Percentiles rank a stretch among this genome's conserved stretches.
These are phyloP conservation scores for Oncorhynchus mykiss DNA, from an alignment of 2,113 vertebrate species.

Conservation along the genomic window DNA sequence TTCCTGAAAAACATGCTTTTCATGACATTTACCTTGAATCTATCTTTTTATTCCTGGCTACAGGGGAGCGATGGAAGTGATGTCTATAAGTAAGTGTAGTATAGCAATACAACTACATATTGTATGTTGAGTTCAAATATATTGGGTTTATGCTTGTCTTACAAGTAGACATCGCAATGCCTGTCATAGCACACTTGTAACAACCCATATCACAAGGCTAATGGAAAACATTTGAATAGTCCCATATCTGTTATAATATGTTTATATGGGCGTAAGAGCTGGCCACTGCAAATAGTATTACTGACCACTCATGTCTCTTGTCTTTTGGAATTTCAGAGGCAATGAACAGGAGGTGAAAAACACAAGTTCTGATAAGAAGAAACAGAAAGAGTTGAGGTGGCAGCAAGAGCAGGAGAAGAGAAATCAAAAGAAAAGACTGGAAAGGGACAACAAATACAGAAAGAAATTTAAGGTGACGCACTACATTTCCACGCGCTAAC, in stretches of 20 bases:
- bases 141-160: no score
- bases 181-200: no score
- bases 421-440: conserved; percentile 55
- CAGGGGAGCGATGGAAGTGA: conserved; percentile 64
- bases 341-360: background rate
- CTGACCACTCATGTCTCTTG: background rate
- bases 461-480: conserved; percentile 73
- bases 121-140: no score
- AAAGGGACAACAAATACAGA: conserved; percentile 58
- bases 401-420: conserved; percentile 54
- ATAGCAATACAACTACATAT: background rate
- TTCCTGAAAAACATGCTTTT: background rate
- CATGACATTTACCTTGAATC: background rate
- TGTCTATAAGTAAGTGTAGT: conserved; percentile 70
- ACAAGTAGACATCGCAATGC: no score
- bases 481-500: background rate
- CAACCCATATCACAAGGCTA: no score
- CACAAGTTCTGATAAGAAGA: conserved; percentile 23
- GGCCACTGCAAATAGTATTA: background rate
- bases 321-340: background rate
- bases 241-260: background rate
- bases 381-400: conserved; percentile 53
- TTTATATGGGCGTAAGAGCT: background rate
- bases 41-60: conserved; percentile 25
- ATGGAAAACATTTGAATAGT: no score